Conservation (phyloP, 2,113 vertebrate genomes). For the Microtus montanus region DNA sequence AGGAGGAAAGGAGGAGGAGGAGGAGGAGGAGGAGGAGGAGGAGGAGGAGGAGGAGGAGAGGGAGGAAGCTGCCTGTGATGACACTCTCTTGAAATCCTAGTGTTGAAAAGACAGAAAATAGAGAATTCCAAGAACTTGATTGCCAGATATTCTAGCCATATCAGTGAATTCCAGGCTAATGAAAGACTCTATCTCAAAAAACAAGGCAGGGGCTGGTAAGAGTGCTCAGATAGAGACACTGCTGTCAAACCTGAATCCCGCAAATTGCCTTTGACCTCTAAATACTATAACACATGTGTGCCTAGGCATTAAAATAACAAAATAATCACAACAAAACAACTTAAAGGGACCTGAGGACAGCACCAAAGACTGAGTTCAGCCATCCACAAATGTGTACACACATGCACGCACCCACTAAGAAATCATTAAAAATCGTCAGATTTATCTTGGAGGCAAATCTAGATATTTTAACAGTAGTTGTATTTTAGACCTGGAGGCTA, state of each 20-base stretch:
- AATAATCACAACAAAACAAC: background rate
- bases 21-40: too few relatives aligned
- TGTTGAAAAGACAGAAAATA: background rate
- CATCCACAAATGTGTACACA: background rate
- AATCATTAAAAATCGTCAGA: background rate
- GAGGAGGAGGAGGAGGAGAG: too few relatives aligned
- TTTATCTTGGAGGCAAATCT: background rate
- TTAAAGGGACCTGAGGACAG: background rate
- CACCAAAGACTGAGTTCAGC: background rate
- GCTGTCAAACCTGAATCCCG: background rate
- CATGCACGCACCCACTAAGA: background rate
- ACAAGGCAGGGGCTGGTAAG: background rate
- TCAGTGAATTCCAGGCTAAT: background rate
- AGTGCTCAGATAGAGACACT: background rate
- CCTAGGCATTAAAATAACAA: background rate
- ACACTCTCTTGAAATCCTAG: background rate
- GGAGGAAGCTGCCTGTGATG: background rate
- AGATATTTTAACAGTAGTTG: background rate
- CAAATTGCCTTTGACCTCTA: background rate
- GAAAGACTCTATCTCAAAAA: background rate
- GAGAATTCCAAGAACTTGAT: background rate
- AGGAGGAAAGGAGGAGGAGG: too few relatives aligned
- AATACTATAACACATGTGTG: background rate
- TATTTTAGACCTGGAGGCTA: constrained; percentile 31
- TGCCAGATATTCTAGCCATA: background rate